phyloP scores from a whole-genome alignment of 2,888 invertebrate genomes.

The Bellardia pandia region DNA sequence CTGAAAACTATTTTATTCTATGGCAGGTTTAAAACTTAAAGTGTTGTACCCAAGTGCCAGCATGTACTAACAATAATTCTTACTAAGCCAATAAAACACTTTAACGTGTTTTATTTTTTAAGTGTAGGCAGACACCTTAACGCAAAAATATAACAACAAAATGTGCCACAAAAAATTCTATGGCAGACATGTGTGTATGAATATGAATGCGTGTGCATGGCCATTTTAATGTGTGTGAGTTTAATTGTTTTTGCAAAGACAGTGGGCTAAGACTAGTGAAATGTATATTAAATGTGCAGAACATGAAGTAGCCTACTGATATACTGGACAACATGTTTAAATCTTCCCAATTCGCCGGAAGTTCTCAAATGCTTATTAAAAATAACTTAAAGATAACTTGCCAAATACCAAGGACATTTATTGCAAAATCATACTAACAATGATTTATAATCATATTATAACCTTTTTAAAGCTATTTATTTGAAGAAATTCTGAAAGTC shows the following conservation, averaged over 20 bases:
- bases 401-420: too few species aligned
- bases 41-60: constrained; percentile 37
- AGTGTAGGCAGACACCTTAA: constrained; percentile 70
- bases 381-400: too few species aligned
- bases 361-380: too few species aligned
- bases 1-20: neutral
- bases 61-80: constrained; percentile 65
- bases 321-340: too few species aligned
- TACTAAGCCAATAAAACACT: constrained; percentile 73
- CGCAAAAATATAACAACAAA: neutral
- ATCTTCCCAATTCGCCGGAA: too few species aligned
- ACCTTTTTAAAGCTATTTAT: too few species aligned
- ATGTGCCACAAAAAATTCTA: constrained; percentile 37
- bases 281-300: too few species aligned
- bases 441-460: too few species aligned
- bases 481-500: too few species aligned
- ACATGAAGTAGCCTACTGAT: too few species aligned
- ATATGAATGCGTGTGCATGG: constrained; percentile 1
- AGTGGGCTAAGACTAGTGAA: constrained; percentile 3
- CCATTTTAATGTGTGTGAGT: constrained; percentile 35
- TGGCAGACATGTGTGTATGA: constrained; percentile 20
- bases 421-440: too few species aligned
- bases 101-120: constrained; percentile 62
- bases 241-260: constrained; percentile 51
- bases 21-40: constrained; percentile 25